Evolutionary conservation across 2,888 invertebrate species (phyloP).

Genomic region (Meandrusa payeni): DNA sequence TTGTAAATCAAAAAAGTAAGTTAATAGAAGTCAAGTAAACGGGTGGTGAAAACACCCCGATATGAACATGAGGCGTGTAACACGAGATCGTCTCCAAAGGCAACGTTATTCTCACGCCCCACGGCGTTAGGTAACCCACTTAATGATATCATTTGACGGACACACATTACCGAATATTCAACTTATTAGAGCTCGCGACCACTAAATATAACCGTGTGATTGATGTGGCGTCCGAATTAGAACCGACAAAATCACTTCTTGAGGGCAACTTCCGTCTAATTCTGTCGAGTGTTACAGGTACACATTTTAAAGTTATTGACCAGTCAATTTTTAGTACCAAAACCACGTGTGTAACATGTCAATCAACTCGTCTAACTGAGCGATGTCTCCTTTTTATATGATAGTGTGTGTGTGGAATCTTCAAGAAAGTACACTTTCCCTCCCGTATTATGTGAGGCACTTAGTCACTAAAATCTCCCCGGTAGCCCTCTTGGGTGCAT

Average conservation of each 20-base stretch:
- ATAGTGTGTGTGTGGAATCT: too few species aligned
- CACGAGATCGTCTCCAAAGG: constrained; percentile 48
- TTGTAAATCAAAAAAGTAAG: too few species aligned
- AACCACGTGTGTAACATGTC: too few species aligned
- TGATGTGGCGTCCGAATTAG: constrained; percentile 19
- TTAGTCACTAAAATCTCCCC: too few species aligned
- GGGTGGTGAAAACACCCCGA: neutral
- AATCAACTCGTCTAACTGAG: too few species aligned
- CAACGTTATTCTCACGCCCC: constrained; percentile 57
- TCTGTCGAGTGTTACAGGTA: too few species aligned
- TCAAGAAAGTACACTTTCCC: too few species aligned
- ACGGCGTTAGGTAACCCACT: constrained; percentile 46
- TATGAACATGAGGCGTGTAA: constrained; percentile 39
- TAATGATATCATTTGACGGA: constrained; percentile 62
- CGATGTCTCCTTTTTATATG: too few species aligned
- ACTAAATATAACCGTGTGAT: constrained; percentile 40
- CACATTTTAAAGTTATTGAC: too few species aligned
- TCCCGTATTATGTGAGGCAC: too few species aligned
- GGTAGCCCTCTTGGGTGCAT: too few species aligned
- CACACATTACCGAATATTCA: constrained; percentile 52
- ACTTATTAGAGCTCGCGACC: constrained; percentile 42
- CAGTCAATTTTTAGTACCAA: too few species aligned
- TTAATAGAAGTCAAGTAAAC: neutral
- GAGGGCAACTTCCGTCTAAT: constrained; percentile 3
- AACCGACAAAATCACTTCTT: constrained; percentile 7